Conservation (phyloP, 2,888 invertebrate species). For the Cetonia aurata region DNA sequence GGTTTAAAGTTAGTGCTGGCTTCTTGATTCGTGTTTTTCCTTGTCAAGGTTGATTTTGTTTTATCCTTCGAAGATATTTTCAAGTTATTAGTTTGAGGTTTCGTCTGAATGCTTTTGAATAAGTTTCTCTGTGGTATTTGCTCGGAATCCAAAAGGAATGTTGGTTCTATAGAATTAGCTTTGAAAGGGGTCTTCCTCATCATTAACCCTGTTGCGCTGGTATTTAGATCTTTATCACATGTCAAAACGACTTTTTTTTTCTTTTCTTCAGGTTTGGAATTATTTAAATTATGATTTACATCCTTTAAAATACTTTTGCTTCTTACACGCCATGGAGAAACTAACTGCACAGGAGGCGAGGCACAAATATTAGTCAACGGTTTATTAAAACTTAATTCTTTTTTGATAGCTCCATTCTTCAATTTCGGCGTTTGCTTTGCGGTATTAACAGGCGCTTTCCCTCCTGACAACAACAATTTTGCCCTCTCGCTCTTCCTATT, state of each 20-base stretch:
- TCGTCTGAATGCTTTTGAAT: no score
- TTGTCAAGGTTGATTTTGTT: not conserved
- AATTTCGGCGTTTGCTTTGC: not conserved
- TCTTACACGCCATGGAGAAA: not conserved
- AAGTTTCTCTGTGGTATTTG: no score
- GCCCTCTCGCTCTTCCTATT: slow-evolving; percentile 35
- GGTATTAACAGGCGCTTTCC: not conserved
- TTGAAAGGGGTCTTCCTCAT: not conserved
- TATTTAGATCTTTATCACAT: not conserved
- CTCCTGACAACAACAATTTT: slow-evolving; percentile 30
- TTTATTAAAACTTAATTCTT: slow-evolving; percentile 8
- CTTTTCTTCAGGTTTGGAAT: not conserved
- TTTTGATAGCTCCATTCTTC: slow-evolving; percentile 12
- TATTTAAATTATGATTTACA: not conserved
- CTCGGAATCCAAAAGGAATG: no score
- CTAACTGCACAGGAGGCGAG: not conserved
- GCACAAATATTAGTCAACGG: not conserved
- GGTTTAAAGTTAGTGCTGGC: no score
- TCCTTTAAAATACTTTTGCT: not conserved
- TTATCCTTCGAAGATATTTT: not conserved
- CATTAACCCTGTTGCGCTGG: not conserved
- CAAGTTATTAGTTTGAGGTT: not conserved
- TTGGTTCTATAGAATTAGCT: not conserved
- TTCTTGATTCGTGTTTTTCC: no score
- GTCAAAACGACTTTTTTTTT: not conserved